Conservation (phyloP, 2,888 invertebrate genomes). For the Himalopsyche tibetana region DNA sequence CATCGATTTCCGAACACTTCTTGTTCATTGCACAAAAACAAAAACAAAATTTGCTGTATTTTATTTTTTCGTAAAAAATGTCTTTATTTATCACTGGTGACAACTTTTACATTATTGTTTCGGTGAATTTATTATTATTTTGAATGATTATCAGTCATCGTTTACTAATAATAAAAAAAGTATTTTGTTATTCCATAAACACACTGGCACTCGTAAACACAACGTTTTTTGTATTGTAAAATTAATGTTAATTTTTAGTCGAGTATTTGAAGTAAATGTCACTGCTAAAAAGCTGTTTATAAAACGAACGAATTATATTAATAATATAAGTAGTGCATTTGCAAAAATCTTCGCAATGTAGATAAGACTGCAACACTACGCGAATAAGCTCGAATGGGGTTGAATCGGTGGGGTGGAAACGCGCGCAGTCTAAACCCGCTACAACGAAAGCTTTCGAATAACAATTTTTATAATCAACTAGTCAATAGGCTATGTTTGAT, state of each 20-base stretch:
- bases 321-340: slow-evolving; percentile 36
- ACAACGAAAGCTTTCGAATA: slow-evolving; percentile 6
- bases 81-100: not conserved
- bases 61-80: not conserved
- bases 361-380: slow-evolving; percentile 54
- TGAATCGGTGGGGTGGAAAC: slow-evolving; percentile 30
- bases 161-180: slow-evolving; percentile 6
- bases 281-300: not conserved
- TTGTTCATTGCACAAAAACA: slow-evolving; percentile 37
- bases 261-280: not conserved
- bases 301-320: not conserved
- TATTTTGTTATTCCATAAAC: not conserved
- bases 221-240: not conserved
- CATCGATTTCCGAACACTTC: slow-evolving; percentile 23
- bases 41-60: not conserved
- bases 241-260: not conserved
- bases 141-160: not conserved
- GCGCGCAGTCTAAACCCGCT: slow-evolving; percentile 37
- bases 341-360: slow-evolving; percentile 47
- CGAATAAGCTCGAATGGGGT: slow-evolving; percentile 49
- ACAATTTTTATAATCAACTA: slow-evolving; percentile 8
- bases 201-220: slow-evolving; percentile 15
- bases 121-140: slow-evolving; percentile 4
- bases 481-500: not conserved
- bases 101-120: slow-evolving; percentile 11